These are phyloP conservation scores for Pseudeuparius sepicola DNA, from an alignment of 2,888 invertebrate genomes.

Conservation along the genomic window DNA sequence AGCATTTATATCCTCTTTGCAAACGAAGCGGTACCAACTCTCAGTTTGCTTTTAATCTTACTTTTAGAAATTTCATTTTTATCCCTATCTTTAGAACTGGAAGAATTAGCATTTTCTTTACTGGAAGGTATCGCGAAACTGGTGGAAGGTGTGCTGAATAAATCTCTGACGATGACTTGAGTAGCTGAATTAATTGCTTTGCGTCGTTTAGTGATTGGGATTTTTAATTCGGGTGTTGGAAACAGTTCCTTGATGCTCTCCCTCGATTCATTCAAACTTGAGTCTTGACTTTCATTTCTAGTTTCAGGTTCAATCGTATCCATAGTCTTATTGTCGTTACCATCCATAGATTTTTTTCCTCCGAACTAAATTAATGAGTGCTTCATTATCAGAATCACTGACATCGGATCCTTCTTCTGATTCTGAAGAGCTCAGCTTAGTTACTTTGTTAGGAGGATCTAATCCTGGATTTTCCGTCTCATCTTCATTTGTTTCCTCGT, in stretches of 20 bases:
- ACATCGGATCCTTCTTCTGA: slow-evolving; percentile 4
- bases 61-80: slow-evolving; percentile 10
- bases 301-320: slow-evolving; percentile 2
- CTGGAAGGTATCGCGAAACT: slow-evolving; percentile 9
- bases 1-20: slow-evolving; percentile 10
- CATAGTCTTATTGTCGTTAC: slow-evolving; percentile 2
- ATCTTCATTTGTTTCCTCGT: slow-evolving; percentile 9
- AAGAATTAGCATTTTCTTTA: slow-evolving; percentile 10
- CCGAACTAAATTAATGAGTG: slow-evolving; percentile 8
- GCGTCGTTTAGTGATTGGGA: slow-evolving; percentile 7
- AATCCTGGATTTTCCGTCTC: slow-evolving; percentile 3
- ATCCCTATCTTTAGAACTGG: slow-evolving; percentile 8
- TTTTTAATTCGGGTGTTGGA: slow-evolving; percentile 8
- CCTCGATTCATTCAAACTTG: slow-evolving; percentile 5
- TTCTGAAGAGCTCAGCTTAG: slow-evolving; percentile 9
- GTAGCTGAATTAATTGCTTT: slow-evolving; percentile 11
- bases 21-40: slow-evolving; percentile 10
- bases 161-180: slow-evolving; percentile 5
- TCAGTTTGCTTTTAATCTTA: slow-evolving; percentile 11
- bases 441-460: slow-evolving; percentile 7
- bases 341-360: slow-evolving; percentile 5
- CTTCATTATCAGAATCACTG: slow-evolving; percentile 8
- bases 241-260: slow-evolving; percentile 8
- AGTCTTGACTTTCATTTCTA: slow-evolving; percentile 8
- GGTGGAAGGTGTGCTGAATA: slow-evolving; percentile 11